phyloP scores from a whole-genome alignment of 2,797 vertebrate genomes.

The Muraenolepis orangiensis region DNA sequence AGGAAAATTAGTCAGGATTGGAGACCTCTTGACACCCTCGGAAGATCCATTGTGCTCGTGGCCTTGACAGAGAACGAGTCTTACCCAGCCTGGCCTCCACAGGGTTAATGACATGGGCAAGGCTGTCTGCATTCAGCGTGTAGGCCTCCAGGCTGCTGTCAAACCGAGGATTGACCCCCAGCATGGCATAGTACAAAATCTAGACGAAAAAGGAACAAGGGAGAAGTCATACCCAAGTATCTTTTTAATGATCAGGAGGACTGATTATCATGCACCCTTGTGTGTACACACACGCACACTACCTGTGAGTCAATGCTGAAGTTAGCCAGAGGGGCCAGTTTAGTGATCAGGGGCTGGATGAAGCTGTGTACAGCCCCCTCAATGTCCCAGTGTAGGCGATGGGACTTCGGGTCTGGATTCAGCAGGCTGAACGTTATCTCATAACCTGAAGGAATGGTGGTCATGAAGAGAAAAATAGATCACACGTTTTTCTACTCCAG shows the following conservation, averaged over 20 bases:
- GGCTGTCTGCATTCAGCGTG: constrained; percentile 83
- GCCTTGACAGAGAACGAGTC: constrained; percentile 19
- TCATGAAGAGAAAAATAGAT: not conserved
- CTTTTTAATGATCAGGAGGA: not conserved
- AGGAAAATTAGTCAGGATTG: constrained; percentile 10
- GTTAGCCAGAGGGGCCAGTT: constrained; percentile 83
- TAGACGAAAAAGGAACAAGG: constrained; percentile 48
- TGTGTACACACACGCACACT: constrained; percentile 7
- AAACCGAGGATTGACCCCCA: constrained; percentile 91
- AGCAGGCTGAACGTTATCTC: constrained; percentile 96
- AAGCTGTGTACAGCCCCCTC: constrained; percentile 81
- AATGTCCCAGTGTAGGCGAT: constrained; percentile 88
- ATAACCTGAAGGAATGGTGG: constrained; percentile 79
- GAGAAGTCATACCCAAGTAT: constrained; percentile 4
- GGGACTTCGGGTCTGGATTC: constrained; percentile 93
- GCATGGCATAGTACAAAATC: constrained; percentile 88
- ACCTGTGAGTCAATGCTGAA: constrained; percentile 98
- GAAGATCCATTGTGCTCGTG: not conserved
- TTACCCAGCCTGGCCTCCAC: constrained; percentile 94
- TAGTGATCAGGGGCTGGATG: constrained; percentile 85
- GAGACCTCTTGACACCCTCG: not conserved
- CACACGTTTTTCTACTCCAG: not conserved
- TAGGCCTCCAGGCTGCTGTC: constrained; percentile 81
- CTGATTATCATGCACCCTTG: not conserved
- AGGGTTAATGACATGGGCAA: constrained; percentile 95